Evolutionary conservation across 2,797 vertebrate genomes (phyloP), one percentile per base, ranked within the genome.

Genomic region (Anguilla pacifica): DNA sequence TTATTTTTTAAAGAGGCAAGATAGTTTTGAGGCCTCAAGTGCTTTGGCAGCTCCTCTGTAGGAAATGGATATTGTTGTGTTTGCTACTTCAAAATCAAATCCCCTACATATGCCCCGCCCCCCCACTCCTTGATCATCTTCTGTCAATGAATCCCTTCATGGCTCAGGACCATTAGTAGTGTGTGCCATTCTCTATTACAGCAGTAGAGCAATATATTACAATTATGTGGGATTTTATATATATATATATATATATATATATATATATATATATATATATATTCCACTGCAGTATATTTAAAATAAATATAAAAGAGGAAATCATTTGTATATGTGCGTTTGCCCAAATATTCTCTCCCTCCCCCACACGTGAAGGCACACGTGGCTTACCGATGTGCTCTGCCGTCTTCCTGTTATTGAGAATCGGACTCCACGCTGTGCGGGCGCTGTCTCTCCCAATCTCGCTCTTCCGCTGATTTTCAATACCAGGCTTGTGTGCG

Each of bases 31-130:
- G 94, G 95, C 92, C 92, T 90, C 92, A 93, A 94, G 91, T 93
- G 92, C 92, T 94, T 95, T 94, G 95, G 94, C 94, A 93, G 93
- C 93, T 92, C 91, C 94, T 96, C 96, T 96, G 94, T 96, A 95
- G 94, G 92, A 90, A 93, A 94, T 92, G 88, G 93, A 95, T 95
- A 95, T 95, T 94, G 93, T 96, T 94, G 95, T 94, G 95, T 96
- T 96, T 92, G 93, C 88, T 94, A 90, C 92, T 93, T 95, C 93
- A 92, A 95, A 95, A 94, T 96, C 96, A 94, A 95, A 96, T 94
- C 94, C 90, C 88, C 89, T 91, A 92, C 94, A 95, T 93, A 92
- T 95, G 93, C 95, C 95, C 91, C 89, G 90, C 91, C 91, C 91
- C 90, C 91, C 91, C 28, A 25, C n/a, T 25, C n/a, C 61, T 84